Evolutionary conservation across 2,888 invertebrate species (phyloP).

Genomic region (Sclerodermus sp.): DNA sequence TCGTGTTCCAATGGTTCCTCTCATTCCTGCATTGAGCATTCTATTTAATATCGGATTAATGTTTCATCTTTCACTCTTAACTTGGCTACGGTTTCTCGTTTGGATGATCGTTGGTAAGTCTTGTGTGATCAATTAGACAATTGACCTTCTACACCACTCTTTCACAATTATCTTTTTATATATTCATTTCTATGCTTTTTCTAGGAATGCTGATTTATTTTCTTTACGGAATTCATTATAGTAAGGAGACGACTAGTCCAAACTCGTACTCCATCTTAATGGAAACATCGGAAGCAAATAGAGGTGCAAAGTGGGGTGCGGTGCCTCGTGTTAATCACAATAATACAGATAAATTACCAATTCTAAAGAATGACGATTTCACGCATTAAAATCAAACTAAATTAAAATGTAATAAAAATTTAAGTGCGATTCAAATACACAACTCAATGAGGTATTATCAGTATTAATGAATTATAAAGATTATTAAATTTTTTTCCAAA

Average conservation of each 20-base stretch:
- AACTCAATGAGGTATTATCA: too few species aligned
- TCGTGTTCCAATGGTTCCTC: constrained; percentile 80
- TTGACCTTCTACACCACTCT: neutral
- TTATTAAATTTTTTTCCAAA: too few species aligned
- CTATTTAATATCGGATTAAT: constrained; percentile 81
- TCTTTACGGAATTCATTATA: constrained; percentile 83
- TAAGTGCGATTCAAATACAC: too few species aligned
- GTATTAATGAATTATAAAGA: too few species aligned
- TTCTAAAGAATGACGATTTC: constrained; percentile 23
- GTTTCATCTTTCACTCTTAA: constrained; percentile 77
- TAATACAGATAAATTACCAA: constrained; percentile 27
- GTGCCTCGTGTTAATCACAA: constrained; percentile 52
- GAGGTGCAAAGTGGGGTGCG: constrained; percentile 64
- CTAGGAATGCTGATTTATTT: constrained; percentile 81
- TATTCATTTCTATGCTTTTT: constrained; percentile 42
- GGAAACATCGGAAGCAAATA: constrained; percentile 67
- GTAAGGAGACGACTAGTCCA: constrained; percentile 71
- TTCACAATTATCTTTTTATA: neutral
- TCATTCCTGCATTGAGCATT: constrained; percentile 78
- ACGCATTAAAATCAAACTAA: constrained; percentile 20
- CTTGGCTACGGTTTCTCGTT: constrained; percentile 82
- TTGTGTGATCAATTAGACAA: neutral
- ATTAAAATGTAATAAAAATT: too few species aligned
- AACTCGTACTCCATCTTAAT: constrained; percentile 68
- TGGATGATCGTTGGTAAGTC: constrained; percentile 81